phyloP scores from a whole-genome alignment of 2,797 vertebrate species.

The Graptemys geographica region DNA sequence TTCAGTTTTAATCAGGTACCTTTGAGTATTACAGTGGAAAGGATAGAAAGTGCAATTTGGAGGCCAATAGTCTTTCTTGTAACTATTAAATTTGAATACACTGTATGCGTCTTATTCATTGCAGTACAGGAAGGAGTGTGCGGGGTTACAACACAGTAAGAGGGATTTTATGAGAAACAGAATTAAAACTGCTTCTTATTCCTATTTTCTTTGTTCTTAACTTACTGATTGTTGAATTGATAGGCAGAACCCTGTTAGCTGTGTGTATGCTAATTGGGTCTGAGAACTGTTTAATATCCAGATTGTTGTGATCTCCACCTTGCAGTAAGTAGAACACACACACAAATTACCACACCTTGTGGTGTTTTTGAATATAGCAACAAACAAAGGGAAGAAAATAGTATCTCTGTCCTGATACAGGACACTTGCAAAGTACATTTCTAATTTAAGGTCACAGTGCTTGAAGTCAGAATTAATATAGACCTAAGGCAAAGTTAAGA shows the following conservation, averaged over 20 bases:
- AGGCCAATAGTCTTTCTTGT: background rate
- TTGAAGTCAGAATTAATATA: conserved; percentile 40
- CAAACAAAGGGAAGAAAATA: background rate
- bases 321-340: background rate
- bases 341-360: conserved; percentile 8
- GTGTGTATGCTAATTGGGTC: conserved; percentile 16
- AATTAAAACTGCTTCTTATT: background rate
- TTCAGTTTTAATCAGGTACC: background rate
- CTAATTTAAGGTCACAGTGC: conserved; percentile 30
- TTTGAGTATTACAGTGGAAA: background rate
- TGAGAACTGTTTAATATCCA: background rate
- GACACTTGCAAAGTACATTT: conserved; percentile 47
- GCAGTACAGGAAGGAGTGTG: background rate
- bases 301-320: conserved; percentile 35
- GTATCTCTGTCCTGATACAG: conserved; percentile 19
- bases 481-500: conserved; percentile 47
- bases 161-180: background rate
- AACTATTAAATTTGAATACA: background rate
- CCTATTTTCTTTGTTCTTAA: background rate
- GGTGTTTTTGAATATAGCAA: background rate
- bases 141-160: background rate
- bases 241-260: background rate
- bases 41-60: background rate
- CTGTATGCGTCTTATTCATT: background rate
- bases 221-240: background rate